A percentile compares a stretch with the other conserved stretches of the same genome.
phyloP scores from a whole-genome alignment of 2,113 vertebrate species.

The Notiomystis cincta region DNA sequence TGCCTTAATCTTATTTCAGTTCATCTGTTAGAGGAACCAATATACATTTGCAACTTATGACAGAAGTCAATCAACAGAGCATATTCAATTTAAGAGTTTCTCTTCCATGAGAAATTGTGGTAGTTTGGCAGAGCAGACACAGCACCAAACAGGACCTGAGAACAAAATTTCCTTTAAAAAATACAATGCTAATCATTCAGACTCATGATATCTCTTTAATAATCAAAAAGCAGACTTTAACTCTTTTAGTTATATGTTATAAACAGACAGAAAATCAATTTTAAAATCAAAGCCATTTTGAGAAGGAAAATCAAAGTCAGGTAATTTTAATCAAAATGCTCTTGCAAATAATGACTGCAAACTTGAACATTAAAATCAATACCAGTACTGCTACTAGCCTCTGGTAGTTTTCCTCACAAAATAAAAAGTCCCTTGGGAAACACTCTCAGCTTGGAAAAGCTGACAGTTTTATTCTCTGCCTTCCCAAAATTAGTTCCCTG shows the following conservation, averaged over 20 bases:
- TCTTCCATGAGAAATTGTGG: background rate
- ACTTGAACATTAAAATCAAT: slow-evolving; percentile 2
- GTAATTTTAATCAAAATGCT: background rate
- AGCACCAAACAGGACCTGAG: background rate
- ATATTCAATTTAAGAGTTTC: background rate
- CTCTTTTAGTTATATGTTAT: background rate
- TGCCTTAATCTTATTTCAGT: background rate
- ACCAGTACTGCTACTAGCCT: background rate
- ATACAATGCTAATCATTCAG: background rate
- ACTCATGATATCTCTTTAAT: background rate
- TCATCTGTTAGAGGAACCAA: background rate
- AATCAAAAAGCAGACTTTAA: background rate
- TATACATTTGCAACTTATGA: background rate
- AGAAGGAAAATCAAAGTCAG: background rate
- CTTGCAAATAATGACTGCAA: background rate
- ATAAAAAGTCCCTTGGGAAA: background rate
- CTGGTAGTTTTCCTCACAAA: background rate
- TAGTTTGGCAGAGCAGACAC: background rate
- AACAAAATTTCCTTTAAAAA: background rate
- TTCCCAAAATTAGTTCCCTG: background rate
- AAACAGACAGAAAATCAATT: background rate
- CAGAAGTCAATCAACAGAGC: background rate
- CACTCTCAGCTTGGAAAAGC: background rate
- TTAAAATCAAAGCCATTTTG: background rate
- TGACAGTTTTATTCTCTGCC: background rate